Conservation (phyloP, 2,797 vertebrate genomes). For the Remorina albescens region DNA sequence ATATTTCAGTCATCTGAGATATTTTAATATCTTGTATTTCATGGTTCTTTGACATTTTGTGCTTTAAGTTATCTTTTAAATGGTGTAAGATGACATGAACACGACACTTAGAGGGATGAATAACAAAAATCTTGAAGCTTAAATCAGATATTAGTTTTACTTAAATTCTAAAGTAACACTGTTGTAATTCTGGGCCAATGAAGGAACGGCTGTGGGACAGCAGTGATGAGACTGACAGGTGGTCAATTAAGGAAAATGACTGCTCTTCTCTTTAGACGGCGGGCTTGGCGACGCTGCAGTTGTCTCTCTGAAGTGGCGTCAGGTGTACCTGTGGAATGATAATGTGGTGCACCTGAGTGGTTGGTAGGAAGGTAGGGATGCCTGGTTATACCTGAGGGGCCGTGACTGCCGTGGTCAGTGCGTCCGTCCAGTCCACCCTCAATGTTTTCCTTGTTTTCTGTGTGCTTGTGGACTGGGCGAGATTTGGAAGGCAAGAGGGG, state of each 20-base stretch:
- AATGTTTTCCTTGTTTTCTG: conserved; percentile 97
- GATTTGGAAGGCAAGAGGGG: conserved; percentile 96
- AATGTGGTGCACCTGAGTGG: conserved; percentile 35
- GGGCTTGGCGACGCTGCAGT: conserved; percentile 72
- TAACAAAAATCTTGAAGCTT: neutral
- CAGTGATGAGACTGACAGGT: neutral
- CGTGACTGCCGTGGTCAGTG: conserved; percentile 85
- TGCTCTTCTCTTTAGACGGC: conserved; percentile 79
- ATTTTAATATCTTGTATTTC: neutral
- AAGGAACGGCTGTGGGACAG: neutral
- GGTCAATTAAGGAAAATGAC: conserved; percentile 74
- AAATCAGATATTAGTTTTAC: conserved; percentile 9
- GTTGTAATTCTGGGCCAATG: neutral
- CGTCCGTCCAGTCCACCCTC: conserved; percentile 89
- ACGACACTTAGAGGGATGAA: no score
- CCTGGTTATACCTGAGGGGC: conserved; percentile 91
- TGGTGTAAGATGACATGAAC: neutral
- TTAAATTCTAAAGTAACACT: neutral
- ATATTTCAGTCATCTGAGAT: neutral
- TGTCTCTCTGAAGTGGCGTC: neutral
- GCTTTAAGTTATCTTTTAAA: neutral
- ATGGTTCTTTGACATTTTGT: neutral
- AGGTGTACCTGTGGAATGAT: conserved; percentile 56
- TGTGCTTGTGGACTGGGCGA: conserved; percentile 93
- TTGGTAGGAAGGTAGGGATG: conserved; percentile 41